Evolutionary conservation across 1,140 invertebrate genomes (phyloP).

Genomic region (Mya arenaria): DNA sequence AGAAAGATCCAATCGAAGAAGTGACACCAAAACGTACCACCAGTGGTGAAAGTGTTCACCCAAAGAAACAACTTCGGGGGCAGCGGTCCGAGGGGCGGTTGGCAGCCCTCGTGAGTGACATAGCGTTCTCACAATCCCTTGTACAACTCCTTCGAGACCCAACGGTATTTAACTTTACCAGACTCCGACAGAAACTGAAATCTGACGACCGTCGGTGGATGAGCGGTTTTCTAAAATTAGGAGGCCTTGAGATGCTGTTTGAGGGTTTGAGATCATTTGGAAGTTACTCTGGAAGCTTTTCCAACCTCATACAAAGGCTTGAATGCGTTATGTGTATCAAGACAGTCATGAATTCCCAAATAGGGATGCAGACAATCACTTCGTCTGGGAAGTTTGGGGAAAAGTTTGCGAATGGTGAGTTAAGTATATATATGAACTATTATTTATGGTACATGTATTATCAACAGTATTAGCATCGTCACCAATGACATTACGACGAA

Average conservation of each 20-base stretch:
- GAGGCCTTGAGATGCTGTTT: constrained; percentile 80
- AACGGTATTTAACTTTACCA: constrained; percentile 48
- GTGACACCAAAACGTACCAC: too few species aligned
- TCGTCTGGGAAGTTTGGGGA: constrained; percentile 39
- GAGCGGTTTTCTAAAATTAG: constrained; percentile 79
- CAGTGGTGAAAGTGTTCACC: too few species aligned
- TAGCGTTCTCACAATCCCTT: constrained; percentile 42
- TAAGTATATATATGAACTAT: background rate
- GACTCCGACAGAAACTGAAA: constrained; percentile 41
- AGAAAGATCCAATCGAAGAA: too few species aligned
- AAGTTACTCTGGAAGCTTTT: constrained; percentile 43
- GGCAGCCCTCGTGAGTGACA: constrained; percentile 33
- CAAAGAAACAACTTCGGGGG: too few species aligned
- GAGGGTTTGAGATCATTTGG: constrained; percentile 76
- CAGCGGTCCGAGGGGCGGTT: too few species aligned
- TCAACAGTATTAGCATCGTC: too few species aligned
- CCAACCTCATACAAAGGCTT: constrained; percentile 61
- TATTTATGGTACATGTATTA: background rate
- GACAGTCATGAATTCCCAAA: constrained; percentile 81
- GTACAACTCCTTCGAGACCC: constrained; percentile 43
- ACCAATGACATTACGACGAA: too few species aligned
- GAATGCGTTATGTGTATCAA: constrained; percentile 81
- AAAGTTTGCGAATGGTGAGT: constrained; percentile 51
- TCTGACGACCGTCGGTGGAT: constrained; percentile 76
- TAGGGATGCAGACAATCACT: constrained; percentile 75